Conservation (phyloP, 2,888 invertebrate species). For the Leucophenga montana region DNA sequence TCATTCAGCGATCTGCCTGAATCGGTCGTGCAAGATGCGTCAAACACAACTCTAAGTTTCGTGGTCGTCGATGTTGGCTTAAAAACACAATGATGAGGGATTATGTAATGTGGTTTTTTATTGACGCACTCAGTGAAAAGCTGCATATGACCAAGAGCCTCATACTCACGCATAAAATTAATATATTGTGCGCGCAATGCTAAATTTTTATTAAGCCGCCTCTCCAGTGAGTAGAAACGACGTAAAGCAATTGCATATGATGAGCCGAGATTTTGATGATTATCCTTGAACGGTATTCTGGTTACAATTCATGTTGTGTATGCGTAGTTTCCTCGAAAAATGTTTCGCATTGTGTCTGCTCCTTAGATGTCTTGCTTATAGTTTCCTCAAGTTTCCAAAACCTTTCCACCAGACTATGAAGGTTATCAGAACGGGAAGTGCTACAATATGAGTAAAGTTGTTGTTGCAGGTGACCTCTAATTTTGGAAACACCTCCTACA, state of each 20-base stretch:
- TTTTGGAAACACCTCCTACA: too few species aligned
- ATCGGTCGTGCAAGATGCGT: conserved; percentile 10
- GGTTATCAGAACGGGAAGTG: too few species aligned
- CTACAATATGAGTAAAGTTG: too few species aligned
- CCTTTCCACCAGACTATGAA: too few species aligned
- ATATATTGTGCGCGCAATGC: conserved; percentile 22
- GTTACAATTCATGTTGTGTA: conserved; percentile 19
- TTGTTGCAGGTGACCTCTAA: too few species aligned
- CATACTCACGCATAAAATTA: conserved; percentile 33
- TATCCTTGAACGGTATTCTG: neutral
- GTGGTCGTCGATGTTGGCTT: conserved; percentile 2
- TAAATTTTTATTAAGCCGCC: neutral
- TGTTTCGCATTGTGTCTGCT: neutral
- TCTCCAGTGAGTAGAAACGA: conserved; percentile 11
- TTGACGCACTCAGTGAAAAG: neutral
- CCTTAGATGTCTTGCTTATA: neutral
- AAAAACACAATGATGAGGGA: conserved; percentile 24
- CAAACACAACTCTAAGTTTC: conserved; percentile 26
- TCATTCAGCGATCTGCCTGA: conserved; percentile 20
- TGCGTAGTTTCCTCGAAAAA: neutral
- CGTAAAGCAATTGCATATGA: conserved; percentile 16
- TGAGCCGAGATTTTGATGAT: neutral
- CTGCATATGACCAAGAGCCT: conserved; percentile 32
- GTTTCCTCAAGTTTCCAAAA: too few species aligned
- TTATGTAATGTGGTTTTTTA: neutral